Base-by-base conservation (phyloP, 2,888 invertebrate species). In the Holacanthella duospinosa region DNA sequence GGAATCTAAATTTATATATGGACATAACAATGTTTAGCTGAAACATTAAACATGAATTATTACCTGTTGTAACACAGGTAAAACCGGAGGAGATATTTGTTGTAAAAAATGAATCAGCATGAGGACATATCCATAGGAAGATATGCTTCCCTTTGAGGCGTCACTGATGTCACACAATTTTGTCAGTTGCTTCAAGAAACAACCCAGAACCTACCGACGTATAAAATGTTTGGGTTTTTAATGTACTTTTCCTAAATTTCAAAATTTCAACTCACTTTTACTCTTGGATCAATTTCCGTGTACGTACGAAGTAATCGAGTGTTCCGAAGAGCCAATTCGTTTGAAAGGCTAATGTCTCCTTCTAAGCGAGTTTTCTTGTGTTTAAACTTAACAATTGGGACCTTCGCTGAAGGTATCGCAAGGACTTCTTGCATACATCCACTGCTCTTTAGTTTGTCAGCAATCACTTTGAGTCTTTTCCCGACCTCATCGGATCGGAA, bases 321-420 rank as follows among this genome's bases (percentile, higher is more conserved):
- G 73, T 84, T 84, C 67, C 79, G 77, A 66, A 79, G 76, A 1
- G 82, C 83, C 70, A 84, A 75, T 21, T 77, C 78, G 73, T 84
- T 84, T 74, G 83, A 83, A 57, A 83, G 75, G 69, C 82, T 82
- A 60, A 84, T 81, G 74, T 84, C 84, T n/a, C 81, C 82, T 67
- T 83, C 82, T 43, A 82, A 73, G 24, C 74, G 72, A 6, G 75
- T 74, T 16, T 71, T 67, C 4, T 74, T 67, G 66, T 80, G 78
- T 19, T 72, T 74, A 74, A 83, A 83, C 74, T 83, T 83, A 29
- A 84, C 80, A 64, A 84, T 83, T 2, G 84, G 84, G 27, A 84
- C 83, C 75, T 83, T 82, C 29, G 83, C 83, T 21, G 80, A 79
- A 3, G 80, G 77, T 57, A 83, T 81, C 4, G 81, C 75, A 58